A percentile compares a stretch with the other conserved stretches of the same genome.
These are phyloP conservation scores for Sapayoa aenigma DNA, from an alignment of 2,113 vertebrate genomes.

Conservation along the genomic window DNA sequence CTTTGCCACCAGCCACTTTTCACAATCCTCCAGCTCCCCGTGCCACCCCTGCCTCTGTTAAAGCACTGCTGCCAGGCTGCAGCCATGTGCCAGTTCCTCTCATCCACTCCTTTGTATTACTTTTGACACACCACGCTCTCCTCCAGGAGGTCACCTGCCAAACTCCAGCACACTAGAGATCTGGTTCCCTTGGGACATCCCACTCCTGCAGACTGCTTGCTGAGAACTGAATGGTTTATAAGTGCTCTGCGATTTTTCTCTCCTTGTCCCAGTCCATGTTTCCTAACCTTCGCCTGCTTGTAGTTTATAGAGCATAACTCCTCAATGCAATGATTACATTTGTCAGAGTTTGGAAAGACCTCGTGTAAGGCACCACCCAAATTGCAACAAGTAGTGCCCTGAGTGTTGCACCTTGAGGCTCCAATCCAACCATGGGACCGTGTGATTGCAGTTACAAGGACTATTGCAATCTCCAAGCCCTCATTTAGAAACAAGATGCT, in stretches of 20 bases:
- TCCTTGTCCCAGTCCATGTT: neutral
- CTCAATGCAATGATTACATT: neutral
- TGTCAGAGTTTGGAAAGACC: neutral
- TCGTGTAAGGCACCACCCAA: neutral
- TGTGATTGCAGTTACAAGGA: neutral
- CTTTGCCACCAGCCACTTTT: neutral
- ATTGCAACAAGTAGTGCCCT: neutral
- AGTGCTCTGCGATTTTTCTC: neutral
- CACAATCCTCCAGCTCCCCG: neutral
- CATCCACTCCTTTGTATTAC: accelerated
- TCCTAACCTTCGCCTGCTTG: neutral
- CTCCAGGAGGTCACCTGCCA: neutral
- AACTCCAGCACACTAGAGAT: neutral
- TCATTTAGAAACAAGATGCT: neutral
- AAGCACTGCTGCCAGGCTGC: neutral
- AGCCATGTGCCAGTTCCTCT: neutral
- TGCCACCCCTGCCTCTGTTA: neutral
- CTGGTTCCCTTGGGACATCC: neutral
- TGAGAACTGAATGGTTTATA: neutral
- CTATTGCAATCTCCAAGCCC: neutral
- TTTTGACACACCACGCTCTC: accelerated
- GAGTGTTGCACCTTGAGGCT: neutral
- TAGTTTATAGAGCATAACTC: neutral
- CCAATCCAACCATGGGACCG: accelerated
- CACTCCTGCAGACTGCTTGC: neutral